Percentiles rank a stretch among this genome's conserved stretches.
These are phyloP conservation scores for Pseudolycoriella hygida DNA, from an alignment of 2,888 invertebrate species.

Conservation along the genomic window DNA sequence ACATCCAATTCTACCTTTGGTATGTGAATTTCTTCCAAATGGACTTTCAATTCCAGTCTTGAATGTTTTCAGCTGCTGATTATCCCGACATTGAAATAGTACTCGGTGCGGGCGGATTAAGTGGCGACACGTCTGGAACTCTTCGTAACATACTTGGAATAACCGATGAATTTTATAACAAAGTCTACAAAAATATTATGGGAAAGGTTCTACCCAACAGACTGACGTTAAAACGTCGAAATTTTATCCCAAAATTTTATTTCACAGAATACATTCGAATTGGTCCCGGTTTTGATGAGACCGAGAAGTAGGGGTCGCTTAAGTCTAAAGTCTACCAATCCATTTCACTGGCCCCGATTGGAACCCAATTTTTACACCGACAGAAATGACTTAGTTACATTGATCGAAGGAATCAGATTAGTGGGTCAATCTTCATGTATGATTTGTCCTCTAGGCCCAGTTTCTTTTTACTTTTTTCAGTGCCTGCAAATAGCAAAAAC, in stretches of 20 bases:
- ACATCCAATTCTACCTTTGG: conserved; percentile 36
- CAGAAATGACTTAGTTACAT: conserved; percentile 48
- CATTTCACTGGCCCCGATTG: conserved; percentile 57
- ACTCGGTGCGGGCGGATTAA: conserved; percentile 56
- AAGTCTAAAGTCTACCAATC: conserved; percentile 48
- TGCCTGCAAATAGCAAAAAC: conserved; percentile 36
- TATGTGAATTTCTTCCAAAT: conserved; percentile 10
- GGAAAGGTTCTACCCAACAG: conserved; percentile 14
- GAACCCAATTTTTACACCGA: conserved; percentile 66
- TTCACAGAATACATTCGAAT: conserved; percentile 31
- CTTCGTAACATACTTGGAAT: conserved; percentile 43
- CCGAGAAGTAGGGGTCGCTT: conserved; percentile 60
- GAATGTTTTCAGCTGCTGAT: conserved; percentile 20
- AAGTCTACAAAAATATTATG: conserved; percentile 22
- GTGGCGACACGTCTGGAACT: conserved; percentile 52
- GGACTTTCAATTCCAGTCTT: neutral
- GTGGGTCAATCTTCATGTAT: conserved; percentile 26
- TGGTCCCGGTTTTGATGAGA: conserved; percentile 55
- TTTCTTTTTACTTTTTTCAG: conserved; percentile 21
- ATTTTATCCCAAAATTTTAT: neutral
- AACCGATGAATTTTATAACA: conserved; percentile 28
- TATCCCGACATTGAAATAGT: conserved; percentile 68
- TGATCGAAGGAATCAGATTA: conserved; percentile 57
- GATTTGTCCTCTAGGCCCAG: neutral
- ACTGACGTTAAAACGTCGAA: neutral